These are phyloP conservation scores for Gulo gulo DNA, from an alignment of 2,113 vertebrate species.

Conservation along the genomic window DNA sequence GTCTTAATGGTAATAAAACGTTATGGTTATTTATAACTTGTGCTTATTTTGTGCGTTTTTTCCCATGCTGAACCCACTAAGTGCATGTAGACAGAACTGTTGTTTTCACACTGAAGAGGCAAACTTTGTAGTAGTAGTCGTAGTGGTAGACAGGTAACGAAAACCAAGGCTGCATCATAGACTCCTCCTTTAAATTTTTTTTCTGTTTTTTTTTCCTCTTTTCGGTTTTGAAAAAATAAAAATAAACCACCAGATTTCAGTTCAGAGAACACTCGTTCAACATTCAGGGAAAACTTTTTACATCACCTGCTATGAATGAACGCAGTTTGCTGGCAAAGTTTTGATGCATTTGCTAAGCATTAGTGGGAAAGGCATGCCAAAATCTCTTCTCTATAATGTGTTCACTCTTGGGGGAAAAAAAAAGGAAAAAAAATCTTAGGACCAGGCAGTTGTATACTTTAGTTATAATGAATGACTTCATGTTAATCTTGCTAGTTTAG, in stretches of 20 bases:
- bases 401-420: constrained; percentile 96
- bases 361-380: constrained; percentile 98
- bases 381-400: constrained; percentile 96
- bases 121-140: constrained; percentile 81
- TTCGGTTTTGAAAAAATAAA: constrained; percentile 65
- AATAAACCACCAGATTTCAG: constrained; percentile 82
- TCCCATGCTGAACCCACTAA: constrained; percentile 88
- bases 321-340: constrained; percentile 86
- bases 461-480: constrained; percentile 99
- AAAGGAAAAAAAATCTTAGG: constrained; percentile 91
- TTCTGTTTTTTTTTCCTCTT: constrained; percentile 83
- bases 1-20: constrained; percentile 99
- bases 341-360: constrained; percentile 95
- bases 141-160: constrained; percentile 80
- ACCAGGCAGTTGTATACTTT: constrained; percentile 98
- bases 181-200: constrained; percentile 75
- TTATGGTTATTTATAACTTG: constrained; percentile 99
- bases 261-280: constrained; percentile 86
- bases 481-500: constrained; percentile 99
- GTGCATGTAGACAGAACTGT: constrained; percentile 87
- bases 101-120: constrained; percentile 84
- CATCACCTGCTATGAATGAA: constrained; percentile 88
- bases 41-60: constrained; percentile 99
- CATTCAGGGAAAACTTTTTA: constrained; percentile 87
- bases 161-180: constrained; percentile 84